Evolutionary conservation across 2,888 invertebrate genomes (phyloP).

Genomic region (Ditylenchus weischeri): DNA sequence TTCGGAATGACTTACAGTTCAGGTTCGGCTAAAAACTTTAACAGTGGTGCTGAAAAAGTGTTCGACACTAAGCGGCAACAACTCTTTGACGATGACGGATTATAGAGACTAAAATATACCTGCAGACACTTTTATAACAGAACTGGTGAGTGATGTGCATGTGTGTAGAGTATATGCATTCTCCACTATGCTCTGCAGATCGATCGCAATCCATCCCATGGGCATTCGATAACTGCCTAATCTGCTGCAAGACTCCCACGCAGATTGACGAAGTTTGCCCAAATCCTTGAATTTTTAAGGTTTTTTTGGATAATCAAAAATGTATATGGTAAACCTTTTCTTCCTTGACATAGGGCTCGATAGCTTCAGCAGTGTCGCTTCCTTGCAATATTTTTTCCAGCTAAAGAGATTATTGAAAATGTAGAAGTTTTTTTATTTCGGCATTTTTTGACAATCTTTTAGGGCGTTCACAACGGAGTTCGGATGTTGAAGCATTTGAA

Average conservation of each 20-base stretch:
- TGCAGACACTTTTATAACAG: conserved; percentile 15
- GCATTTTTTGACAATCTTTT: too few relatives aligned
- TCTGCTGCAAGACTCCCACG: conserved; percentile 75
- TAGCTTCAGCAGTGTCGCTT: conserved; percentile 88
- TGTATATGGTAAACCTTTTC: conserved; percentile 71
- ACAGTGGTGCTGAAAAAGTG: too few relatives aligned
- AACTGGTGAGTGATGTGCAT: not conserved
- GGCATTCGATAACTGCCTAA: conserved; percentile 92
- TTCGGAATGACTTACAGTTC: too few relatives aligned
- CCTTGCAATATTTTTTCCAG: conserved; percentile 75
- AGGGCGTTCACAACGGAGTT: too few relatives aligned
- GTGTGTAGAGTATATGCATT: conserved; percentile 18
- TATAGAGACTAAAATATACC: not conserved
- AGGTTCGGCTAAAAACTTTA: too few relatives aligned
- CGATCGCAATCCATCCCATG: conserved; percentile 85
- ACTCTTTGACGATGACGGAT: too few relatives aligned
- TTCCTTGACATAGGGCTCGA: conserved; percentile 90
- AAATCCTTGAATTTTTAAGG: conserved; percentile 73
- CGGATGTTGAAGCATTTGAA: too few relatives aligned
- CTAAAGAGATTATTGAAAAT: conserved; percentile 25
- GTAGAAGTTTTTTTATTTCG: conserved; percentile 26
- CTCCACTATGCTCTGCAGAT: conserved; percentile 62
- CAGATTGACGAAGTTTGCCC: conserved; percentile 64
- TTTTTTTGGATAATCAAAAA: not conserved
- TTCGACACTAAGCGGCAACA: not conserved